A percentile compares a stretch with the other conserved stretches of the same genome.
These are phyloP conservation scores for Tetraodon nigroviridis DNA, from an alignment of 2,113 vertebrate genomes.

Conservation along the genomic window DNA sequence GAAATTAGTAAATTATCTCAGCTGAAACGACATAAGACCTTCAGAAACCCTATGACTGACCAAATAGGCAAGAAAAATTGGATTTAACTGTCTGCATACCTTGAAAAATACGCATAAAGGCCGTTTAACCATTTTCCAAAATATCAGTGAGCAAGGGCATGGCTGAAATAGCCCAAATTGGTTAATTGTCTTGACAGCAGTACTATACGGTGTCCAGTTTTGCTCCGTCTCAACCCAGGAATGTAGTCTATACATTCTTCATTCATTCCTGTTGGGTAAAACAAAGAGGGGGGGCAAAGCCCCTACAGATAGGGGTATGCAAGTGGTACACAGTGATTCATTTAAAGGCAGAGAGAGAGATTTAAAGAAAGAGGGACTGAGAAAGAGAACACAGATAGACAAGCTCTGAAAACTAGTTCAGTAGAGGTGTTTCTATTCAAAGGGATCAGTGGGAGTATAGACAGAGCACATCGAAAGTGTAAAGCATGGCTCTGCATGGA, in stretches of 20 bases:
- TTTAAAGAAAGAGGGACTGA: neutral
- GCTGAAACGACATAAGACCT: neutral
- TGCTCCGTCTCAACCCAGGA: conserved; percentile 28
- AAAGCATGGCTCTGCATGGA: conserved; percentile 43
- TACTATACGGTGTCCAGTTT: conserved; percentile 32
- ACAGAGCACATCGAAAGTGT: conserved; percentile 47
- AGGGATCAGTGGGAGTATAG: conserved; percentile 42
- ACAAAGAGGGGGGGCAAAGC: conserved; percentile 28
- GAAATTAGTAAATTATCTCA: neutral
- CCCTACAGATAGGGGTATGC: conserved; percentile 9
- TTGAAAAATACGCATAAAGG: conserved; percentile 36
- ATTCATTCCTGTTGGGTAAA: conserved; percentile 35
- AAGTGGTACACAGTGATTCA: conserved; percentile 21
- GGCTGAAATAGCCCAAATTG: conserved; percentile 39
- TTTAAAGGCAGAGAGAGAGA: conserved; percentile 7
- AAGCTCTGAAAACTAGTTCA: conserved; percentile 29
- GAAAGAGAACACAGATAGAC: conserved; percentile 23
- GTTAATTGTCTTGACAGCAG: conserved; percentile 16
- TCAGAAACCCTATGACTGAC: conserved; percentile 12
- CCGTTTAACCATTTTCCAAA: conserved; percentile 22
- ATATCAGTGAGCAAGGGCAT: conserved; percentile 34
- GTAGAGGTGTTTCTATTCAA: conserved; percentile 47
- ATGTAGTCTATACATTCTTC: conserved; percentile 37
- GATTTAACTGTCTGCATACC: conserved; percentile 23
- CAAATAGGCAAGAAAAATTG: conserved; percentile 38